A percentile compares a stretch with the other conserved stretches of the same genome.
These are phyloP conservation scores for Hippocampus comes DNA, from an alignment of 2,113 vertebrate genomes.

Conservation along the genomic window DNA sequence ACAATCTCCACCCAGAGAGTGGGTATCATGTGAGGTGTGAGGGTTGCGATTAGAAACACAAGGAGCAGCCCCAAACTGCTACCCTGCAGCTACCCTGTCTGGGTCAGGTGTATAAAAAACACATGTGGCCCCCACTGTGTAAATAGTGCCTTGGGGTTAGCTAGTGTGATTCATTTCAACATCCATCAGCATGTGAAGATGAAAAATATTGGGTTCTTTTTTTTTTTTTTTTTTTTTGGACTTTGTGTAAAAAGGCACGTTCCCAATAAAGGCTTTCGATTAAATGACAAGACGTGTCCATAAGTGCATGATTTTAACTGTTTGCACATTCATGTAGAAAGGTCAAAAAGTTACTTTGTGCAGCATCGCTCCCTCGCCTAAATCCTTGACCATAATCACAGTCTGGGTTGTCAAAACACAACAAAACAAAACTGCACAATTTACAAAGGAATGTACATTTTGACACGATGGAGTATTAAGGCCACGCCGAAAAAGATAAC, in stretches of 20 bases:
- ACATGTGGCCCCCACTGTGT: slow-evolving; percentile 53
- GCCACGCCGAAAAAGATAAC: not conserved
- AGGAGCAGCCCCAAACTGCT: slow-evolving; percentile 30
- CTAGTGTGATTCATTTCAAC: slow-evolving; percentile 51
- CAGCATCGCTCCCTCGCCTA: slow-evolving; percentile 40
- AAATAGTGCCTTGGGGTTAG: slow-evolving; percentile 52
- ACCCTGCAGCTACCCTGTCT: slow-evolving; percentile 52
- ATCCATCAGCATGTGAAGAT: slow-evolving; percentile 46
- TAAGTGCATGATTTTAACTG: slow-evolving; percentile 48
- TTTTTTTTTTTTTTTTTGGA: slow-evolving; percentile 5
- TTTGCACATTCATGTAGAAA: slow-evolving; percentile 56
- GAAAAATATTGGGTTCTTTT: slow-evolving; percentile 44
- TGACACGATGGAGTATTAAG: slow-evolving; percentile 25
- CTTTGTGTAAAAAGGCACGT: slow-evolving; percentile 22
- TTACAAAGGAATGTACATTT: slow-evolving; percentile 51
- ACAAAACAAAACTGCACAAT: slow-evolving; percentile 37
- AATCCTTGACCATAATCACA: slow-evolving; percentile 52
- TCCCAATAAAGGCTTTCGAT: slow-evolving; percentile 30
- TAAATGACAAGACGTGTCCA: slow-evolving; percentile 18
- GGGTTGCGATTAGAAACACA: slow-evolving; percentile 58
- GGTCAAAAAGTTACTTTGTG: slow-evolving; percentile 44
- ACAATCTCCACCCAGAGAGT: slow-evolving; percentile 27
- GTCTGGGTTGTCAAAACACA: slow-evolving; percentile 47
- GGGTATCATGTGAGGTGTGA: slow-evolving; percentile 58
- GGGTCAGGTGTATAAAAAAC: slow-evolving; percentile 64